Conservation (phyloP, 2,113 vertebrate genomes). For the Microcebus jonahi region DNA sequence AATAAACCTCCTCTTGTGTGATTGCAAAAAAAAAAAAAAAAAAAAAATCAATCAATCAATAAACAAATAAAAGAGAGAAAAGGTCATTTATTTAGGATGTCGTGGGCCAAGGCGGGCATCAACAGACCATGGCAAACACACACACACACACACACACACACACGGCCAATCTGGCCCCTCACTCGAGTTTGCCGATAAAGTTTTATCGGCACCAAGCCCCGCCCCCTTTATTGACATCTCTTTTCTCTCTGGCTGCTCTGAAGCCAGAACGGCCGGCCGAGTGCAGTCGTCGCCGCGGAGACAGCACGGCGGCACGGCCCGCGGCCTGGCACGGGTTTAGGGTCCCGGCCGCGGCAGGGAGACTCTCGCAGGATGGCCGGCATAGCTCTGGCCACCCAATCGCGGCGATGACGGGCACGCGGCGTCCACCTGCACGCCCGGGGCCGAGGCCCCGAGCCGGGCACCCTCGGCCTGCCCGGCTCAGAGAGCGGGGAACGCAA, state of each 20-base stretch:
- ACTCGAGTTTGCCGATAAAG: background rate
- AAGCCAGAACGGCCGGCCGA: too few relatives aligned
- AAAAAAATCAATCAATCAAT: too few relatives aligned
- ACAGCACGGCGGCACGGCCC: too few relatives aligned
- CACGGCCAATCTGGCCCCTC: background rate
- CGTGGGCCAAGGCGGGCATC: background rate
- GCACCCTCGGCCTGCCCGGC: fast-evolving
- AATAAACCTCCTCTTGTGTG: too few relatives aligned
- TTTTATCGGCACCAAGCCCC: background rate
- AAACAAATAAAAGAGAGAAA: background rate
- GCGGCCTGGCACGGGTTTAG: too few relatives aligned
- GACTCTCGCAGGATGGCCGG: too few relatives aligned
- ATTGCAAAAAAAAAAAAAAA: too few relatives aligned
- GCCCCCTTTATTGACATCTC: too few relatives aligned
- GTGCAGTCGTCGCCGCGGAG: too few relatives aligned
- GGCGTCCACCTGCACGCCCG: fast-evolving
- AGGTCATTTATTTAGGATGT: background rate
- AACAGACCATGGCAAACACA: background rate
- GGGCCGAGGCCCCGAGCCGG: background rate
- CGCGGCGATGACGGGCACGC: fast-evolving
- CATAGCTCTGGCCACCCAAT: background rate
- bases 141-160: background rate
- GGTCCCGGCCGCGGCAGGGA: too few relatives aligned
- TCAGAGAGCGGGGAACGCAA: background rate
- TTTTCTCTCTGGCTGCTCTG: too few relatives aligned